Base-by-base conservation (phyloP, 2,888 invertebrate genomes). In the Disparrhopalites patrizii region DNA sequence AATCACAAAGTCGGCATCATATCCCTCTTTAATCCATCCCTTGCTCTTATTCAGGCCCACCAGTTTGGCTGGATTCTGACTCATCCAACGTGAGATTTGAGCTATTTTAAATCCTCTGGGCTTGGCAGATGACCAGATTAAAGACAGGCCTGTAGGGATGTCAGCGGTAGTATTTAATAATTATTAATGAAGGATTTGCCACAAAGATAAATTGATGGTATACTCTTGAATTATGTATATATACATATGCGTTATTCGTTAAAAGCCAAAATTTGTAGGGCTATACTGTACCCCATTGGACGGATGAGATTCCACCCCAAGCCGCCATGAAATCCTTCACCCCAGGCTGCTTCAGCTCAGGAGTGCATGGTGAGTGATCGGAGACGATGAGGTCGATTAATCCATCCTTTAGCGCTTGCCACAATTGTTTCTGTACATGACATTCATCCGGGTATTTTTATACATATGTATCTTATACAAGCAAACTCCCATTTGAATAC, bases 221-320 rank as follows among this genome's bases (percentile, higher is more conserved):
- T 10, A 15, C 38, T 13, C n/a, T 36, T 36, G 38, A 13, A 15
- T 15, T 36, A 13, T 36, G 15, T 13, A 15, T 36, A 10, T 36
- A 10, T 15, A 13, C 10, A 15, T 36, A 36, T 15, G 15, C 15
- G 8, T 10, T 4, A 25, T 10, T 7, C 25, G n/a, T 54, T 20
- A 25, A 27, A 54, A 27, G 20, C 25, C 27, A 54, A 8, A n/a
- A 25, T 25, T 54, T 5, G 20, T 31, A 20, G 33, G 20, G 27
- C 50, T 50, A 65, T 60, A 30, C 73, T 76, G 68, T 78, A 85
- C 87, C 86, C 77, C 88, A 86, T 77, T 89, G 89, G 27, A 89
- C 79, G 0, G 88, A 87, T 0, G 87, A 85, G 67, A 89, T 86
- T 54, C 89, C 89, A 31, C 87, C 87, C 87, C 87, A 88, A 30